These are phyloP conservation scores for Drosophila elegans DNA, from an alignment of 1,140 invertebrate genomes.

Conservation along the genomic window DNA sequence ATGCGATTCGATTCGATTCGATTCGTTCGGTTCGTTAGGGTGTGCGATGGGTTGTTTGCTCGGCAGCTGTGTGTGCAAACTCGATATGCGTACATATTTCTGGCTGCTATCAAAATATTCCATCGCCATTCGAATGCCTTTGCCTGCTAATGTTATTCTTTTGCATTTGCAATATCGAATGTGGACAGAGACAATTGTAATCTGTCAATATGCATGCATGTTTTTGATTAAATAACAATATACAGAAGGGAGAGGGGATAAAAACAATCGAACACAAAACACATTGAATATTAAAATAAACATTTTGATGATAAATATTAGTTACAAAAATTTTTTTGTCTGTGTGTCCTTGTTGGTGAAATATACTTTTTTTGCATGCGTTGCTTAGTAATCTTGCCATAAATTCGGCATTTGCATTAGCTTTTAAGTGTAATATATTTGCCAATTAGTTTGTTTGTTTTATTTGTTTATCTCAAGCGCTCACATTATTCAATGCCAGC, in stretches of 20 bases:
- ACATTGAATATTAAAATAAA: conserved; percentile 25
- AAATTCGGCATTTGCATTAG: conserved; percentile 14
- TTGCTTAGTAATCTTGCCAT: conserved; percentile 11
- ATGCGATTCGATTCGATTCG: conserved; percentile 16
- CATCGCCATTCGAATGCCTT: conserved; percentile 21
- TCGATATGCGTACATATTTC: conserved; percentile 30
- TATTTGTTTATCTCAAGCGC: conserved; percentile 52
- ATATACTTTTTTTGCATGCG: conserved; percentile 17
- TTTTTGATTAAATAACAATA: conserved; percentile 30
- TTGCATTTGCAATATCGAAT: conserved; percentile 33
- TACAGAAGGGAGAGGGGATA: not conserved
- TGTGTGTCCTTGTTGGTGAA: not conserved
- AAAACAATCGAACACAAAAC: conserved; percentile 11
- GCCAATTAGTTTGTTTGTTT: conserved; percentile 40
- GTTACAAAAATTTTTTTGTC: not conserved
- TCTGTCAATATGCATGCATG: conserved; percentile 35
- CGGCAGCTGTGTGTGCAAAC: conserved; percentile 24
- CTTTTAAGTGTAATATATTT: conserved; percentile 26
- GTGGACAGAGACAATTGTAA: conserved; percentile 20
- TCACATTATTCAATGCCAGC: conserved; percentile 9
- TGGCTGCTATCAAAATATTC: conserved; percentile 47
- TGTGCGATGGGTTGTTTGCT: conserved; percentile 49
- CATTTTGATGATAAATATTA: conserved; percentile 9
- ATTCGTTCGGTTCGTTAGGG: conserved; percentile 28
- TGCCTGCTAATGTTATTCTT: conserved; percentile 49